Base-by-base conservation (phyloP, 2,888 invertebrate genomes). In the Caenorhabditis sp. region DNA sequence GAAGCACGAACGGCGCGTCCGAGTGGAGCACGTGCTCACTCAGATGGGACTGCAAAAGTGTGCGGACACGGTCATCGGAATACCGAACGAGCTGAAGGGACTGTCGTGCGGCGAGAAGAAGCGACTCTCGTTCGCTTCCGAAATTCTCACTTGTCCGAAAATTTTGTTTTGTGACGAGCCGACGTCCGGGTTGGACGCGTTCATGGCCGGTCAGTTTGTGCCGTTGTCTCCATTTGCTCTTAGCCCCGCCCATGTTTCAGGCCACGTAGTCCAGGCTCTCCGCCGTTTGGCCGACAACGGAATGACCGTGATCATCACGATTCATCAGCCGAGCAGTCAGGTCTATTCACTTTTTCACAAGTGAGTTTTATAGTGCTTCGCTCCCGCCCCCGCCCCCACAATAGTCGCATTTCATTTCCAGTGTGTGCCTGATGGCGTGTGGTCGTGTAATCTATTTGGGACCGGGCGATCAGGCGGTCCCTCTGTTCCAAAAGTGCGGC, bases 61-160 rank as follows among this genome's bases (percentile, higher is more conserved):
- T 74, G 91, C 93, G 7, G 91, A 94, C 81, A 93, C 94, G 0
- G 91, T 93, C 70, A 96, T 97, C 66, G 96, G 95, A 0, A 92
- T 92, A 0, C 91, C 92, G 11, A 83, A 82, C 53, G 93, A 93
- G 41, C 92, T 93, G 20, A 95, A 94, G 89, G 93, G 95, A 0
- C 91, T 97, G 1, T 96, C 96, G 0, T 96, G 96, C 0, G 97
- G 97, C 0, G 97, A 97, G 89, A 93, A 94, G 88, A 96, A 96
- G 88, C 92, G 96, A 63, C 90, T 97, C 20, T 93, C 96, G 0
- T 96, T 97, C 89, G 97, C 96, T 4, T 93, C 95, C 0, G 96
- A 96, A 90, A 89, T 91, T 39, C 82, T 92, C 61, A 91, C 91
- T 2, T 91, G 91, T 76, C 91, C 91, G 2, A 90, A 91, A 5